These are phyloP conservation scores for Diorhabda carinulata DNA, from an alignment of 1,140 invertebrate species.

Conservation along the genomic window DNA sequence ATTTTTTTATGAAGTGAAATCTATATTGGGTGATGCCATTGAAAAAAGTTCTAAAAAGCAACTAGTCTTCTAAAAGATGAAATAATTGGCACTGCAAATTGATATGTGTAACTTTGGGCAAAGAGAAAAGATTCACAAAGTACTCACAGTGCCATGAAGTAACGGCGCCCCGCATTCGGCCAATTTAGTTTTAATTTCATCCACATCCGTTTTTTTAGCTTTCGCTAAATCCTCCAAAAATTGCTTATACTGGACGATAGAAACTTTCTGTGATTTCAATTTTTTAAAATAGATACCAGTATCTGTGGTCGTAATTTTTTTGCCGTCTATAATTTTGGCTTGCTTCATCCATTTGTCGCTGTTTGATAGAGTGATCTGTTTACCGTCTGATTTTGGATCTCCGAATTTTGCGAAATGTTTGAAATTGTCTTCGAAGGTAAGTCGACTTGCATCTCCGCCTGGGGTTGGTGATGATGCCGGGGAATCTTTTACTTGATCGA, in stretches of 20 bases:
- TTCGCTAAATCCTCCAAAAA: constrained; percentile 59
- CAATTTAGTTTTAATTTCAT: constrained; percentile 57
- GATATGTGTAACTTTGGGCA: not conserved
- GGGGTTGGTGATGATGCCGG: constrained; percentile 25
- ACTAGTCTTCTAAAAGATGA: not conserved
- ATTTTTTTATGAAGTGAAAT: too few species aligned
- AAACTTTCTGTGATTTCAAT: constrained; percentile 56
- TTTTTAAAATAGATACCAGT: constrained; percentile 67
- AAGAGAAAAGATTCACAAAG: not conserved
- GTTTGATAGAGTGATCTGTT: constrained; percentile 62
- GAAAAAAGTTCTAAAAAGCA: too few species aligned
- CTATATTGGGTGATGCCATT: too few species aligned
- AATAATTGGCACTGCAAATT: not conserved
- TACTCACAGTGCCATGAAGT: constrained; percentile 43
- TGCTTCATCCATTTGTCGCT: constrained; percentile 78
- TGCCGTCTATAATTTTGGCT: constrained; percentile 63
- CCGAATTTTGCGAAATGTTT: constrained; percentile 66
- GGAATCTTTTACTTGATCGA: constrained; percentile 35
- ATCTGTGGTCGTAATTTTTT: constrained; percentile 66
- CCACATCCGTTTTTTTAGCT: constrained; percentile 54
- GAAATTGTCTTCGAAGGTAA: constrained; percentile 45
- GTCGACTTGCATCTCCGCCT: not conserved
- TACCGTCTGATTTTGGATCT: constrained; percentile 63
- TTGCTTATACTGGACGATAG: constrained; percentile 54
- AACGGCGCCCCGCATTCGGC: constrained; percentile 54